Conservation (phyloP, 2,113 vertebrate genomes). For the Mirounga angustirostris region DNA sequence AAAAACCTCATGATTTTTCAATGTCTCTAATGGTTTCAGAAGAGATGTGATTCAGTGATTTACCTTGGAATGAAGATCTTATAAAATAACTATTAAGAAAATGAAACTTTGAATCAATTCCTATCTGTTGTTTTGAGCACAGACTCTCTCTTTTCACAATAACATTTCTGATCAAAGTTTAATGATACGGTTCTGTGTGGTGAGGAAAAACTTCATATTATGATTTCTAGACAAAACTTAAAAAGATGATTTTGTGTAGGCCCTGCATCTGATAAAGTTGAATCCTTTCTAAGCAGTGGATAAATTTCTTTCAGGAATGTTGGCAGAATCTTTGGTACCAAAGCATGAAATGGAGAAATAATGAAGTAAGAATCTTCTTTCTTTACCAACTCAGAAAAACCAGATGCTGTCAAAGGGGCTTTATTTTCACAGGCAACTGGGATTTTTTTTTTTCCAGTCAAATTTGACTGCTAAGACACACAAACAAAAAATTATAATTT, state of each 20-base stretch:
- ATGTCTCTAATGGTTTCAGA: not conserved
- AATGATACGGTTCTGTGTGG: not conserved
- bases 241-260: not conserved
- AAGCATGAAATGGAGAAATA: not conserved
- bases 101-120: not conserved
- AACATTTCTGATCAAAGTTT: not conserved
- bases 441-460: not conserved
- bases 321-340: not conserved
- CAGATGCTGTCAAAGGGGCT: not conserved
- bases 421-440: not conserved
- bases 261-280: not conserved
- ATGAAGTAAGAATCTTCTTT: not conserved
- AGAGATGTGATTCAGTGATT: not conserved
- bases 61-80: not conserved
- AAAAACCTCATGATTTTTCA: not conserved
- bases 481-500: not conserved
- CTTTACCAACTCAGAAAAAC: not conserved
- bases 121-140: not conserved
- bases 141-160: not conserved
- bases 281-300: not conserved
- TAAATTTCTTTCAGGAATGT: not conserved
- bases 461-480: conserved; percentile 2
- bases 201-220: not conserved
- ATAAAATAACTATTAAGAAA: not conserved
- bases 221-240: not conserved